Conservation (phyloP, 2,113 vertebrate species). For the Anolis sagrei region DNA sequence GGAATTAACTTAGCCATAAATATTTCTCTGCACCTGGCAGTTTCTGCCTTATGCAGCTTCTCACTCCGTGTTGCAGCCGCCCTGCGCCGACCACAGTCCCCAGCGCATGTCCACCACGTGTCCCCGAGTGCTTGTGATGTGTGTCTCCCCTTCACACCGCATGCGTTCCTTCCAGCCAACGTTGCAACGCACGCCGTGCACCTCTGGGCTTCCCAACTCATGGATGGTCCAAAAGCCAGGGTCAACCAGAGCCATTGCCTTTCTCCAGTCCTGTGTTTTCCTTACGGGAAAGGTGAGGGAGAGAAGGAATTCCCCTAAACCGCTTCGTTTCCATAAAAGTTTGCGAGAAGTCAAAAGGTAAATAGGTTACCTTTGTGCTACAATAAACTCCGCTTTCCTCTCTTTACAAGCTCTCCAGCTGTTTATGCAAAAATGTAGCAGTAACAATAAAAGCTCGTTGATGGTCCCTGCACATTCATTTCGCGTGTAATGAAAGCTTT, state of each 20-base stretch:
- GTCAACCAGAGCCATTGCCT: constrained; percentile 28
- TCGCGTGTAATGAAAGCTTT: constrained; percentile 48
- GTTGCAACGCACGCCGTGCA: background rate
- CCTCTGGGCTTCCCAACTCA: constrained; percentile 25
- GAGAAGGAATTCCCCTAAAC: background rate
- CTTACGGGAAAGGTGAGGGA: background rate
- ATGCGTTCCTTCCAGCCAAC: background rate
- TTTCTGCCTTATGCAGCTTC: background rate
- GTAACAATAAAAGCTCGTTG: constrained; percentile 55
- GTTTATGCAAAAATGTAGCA: constrained; percentile 59
- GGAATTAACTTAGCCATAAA: constrained; percentile 16
- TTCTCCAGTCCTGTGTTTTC: constrained; percentile 28
- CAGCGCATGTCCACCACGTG: background rate
- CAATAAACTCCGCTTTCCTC: constrained; percentile 39
- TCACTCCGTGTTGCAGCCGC: background rate
- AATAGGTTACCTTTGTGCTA: constrained; percentile 25
- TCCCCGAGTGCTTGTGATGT: background rate
- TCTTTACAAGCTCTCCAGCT: constrained; percentile 56
- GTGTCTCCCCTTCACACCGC: constrained; percentile 30
- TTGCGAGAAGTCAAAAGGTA: constrained; percentile 33
- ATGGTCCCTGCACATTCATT: constrained; percentile 46
- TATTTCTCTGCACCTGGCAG: constrained; percentile 16
- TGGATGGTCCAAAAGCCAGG: constrained; percentile 34
- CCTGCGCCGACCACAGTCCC: background rate
- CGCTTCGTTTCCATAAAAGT: constrained; percentile 56